Base-by-base conservation (phyloP, 2,113 vertebrate species). In the Sinocyclocheilus rhinocerous region DNA sequence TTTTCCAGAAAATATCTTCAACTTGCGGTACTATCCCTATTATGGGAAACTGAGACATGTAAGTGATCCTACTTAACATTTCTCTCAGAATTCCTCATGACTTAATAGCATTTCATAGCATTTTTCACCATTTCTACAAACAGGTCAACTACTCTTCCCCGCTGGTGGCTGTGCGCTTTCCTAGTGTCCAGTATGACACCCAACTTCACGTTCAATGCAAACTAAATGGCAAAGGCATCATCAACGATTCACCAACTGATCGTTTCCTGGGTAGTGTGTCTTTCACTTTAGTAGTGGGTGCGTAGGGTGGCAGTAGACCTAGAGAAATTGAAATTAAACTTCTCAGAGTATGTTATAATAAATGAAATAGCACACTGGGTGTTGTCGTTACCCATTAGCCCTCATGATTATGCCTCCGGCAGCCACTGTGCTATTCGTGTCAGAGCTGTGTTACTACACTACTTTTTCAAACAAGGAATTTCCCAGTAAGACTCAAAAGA, bases 131-230 rank as follows among this genome's bases (percentile, higher is more conserved):
- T 67, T 8, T 79, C 70, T 65, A 26, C 89, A 94, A 45, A 59
- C 93, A 99, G 98, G 96, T 97, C 67, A 99, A 99, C 94, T 99
- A 99, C 85, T 96, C 97, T 0, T 94, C 96, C 29, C 97, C 97
- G 0, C 89, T 99, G 91, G 96, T 98, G 90, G 98, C 97, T 0
- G 96, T 98, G 89, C 97, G 96, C 81, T 99, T 99, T 22, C 90
- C 91, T n/a, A 91, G 93, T 0, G 86, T 98, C 89, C 94, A 94
- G 88, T 95, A 84, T 76, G 93, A 96, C 90, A 81, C 92, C 52
- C 91, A 91, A 3, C 91, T 99, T 76, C 94, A 94, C 4, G 93
- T 99, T 39, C 95, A 97, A 88, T 99, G 98, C 94, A 97, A 96
- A 42, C 94, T 99, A 91, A 95, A 98, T 0, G 98, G 98, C 85